phyloP scores from a whole-genome alignment of 2,797 vertebrate genomes.

The Loriculus beryllinus region DNA sequence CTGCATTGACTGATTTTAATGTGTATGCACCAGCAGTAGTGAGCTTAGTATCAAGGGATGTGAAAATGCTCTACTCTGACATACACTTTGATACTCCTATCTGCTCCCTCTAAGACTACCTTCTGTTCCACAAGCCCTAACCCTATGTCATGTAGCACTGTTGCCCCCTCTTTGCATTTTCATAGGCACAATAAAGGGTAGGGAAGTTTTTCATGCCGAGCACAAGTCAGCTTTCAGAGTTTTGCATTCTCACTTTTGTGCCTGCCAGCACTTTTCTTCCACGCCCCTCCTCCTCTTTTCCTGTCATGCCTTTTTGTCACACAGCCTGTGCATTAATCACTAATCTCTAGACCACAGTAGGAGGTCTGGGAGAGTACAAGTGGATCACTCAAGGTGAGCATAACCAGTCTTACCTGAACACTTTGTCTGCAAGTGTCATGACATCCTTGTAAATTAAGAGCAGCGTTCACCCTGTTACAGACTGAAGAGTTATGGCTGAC shows the following conservation, averaged over 20 bases:
- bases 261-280: neutral
- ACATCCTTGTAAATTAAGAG: neutral
- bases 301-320: neutral
- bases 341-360: neutral
- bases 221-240: neutral
- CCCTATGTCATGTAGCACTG: neutral
- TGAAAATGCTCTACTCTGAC: neutral
- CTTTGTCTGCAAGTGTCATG: neutral
- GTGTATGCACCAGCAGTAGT: neutral
- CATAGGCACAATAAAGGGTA: neutral
- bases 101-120: neutral
- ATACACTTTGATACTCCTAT: neutral
- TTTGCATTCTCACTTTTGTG: neutral
- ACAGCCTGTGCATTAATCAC: neutral
- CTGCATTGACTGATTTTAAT: neutral
- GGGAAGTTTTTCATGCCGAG: neutral
- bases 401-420: neutral
- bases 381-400: neutral
- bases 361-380: neutral
- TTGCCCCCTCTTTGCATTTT: neutral
- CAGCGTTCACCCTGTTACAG: neutral
- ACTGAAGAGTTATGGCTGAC: neutral
- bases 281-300: neutral
- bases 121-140: neutral
- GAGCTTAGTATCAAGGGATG: neutral